These are phyloP conservation scores for Umimayanthus chanpuru DNA, from an alignment of 92 coral and sea anemone species.

Conservation along the genomic window DNA sequence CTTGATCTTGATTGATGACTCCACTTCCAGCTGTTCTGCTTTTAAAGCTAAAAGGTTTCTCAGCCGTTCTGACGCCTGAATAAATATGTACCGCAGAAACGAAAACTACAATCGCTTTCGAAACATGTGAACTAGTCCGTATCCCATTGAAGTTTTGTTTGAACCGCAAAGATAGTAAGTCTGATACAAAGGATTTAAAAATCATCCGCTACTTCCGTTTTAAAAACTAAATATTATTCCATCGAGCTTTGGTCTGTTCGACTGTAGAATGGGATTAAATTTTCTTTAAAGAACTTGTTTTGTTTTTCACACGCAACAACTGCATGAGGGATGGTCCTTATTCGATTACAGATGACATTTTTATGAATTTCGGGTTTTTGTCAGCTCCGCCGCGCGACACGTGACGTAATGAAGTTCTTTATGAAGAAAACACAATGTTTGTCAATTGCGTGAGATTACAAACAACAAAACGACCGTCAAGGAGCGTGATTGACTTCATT, in stretches of 20 bases:
- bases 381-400: neutral
- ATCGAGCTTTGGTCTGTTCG: neutral
- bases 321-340: neutral
- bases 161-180: neutral
- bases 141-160: neutral
- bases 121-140: neutral
- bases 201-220: neutral
- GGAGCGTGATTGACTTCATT: neutral
- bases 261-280: neutral
- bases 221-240: neutral
- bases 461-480: neutral
- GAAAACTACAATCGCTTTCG: neutral
- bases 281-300: neutral
- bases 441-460: neutral
- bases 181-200: neutral
- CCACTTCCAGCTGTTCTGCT: neutral
- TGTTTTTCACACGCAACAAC: neutral
- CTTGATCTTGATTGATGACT: neutral
- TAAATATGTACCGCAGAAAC: neutral
- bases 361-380: neutral
- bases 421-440: too few species aligned
- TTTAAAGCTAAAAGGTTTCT: neutral
- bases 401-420: neutral
- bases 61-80: neutral
- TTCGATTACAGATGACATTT: neutral